phyloP scores from a whole-genome alignment of 2,113 vertebrate species.

The Nesoenas mayeri region DNA sequence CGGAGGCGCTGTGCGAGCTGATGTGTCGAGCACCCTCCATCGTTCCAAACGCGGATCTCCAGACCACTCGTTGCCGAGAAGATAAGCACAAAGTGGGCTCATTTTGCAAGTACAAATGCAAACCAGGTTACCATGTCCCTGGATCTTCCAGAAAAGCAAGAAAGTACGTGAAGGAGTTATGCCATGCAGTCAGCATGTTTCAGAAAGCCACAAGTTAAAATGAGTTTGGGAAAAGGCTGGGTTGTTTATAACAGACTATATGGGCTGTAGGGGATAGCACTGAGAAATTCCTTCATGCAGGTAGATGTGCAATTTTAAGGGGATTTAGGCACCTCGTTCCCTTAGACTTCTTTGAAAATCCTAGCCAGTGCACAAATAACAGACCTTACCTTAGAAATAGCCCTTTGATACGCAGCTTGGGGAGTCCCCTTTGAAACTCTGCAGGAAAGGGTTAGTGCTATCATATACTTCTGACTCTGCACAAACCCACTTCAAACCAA shows the following conservation, averaged over 20 bases:
- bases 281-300: not conserved
- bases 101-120: conserved; percentile 98
- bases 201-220: not conserved
- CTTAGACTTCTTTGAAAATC: conserved; percentile 1
- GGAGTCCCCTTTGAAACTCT: conserved; percentile 63
- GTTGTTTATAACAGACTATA: not conserved
- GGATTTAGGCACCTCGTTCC: not conserved
- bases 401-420: conserved; percentile 50
- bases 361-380: not conserved
- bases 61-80: conserved; percentile 88
- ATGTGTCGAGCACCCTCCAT: conserved; percentile 89
- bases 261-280: not conserved
- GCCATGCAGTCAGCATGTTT: not conserved
- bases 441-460: conserved; percentile 45
- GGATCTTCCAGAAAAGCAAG: conserved; percentile 83
- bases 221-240: not conserved
- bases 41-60: conserved; percentile 88
- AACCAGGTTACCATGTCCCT: conserved; percentile 91
- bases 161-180: conserved; percentile 77
- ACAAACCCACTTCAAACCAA: conserved; percentile 56
- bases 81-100: conserved; percentile 95
- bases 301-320: not conserved
- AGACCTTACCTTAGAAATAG: conserved; percentile 9
- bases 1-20: conserved; percentile 93
- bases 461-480: conserved; percentile 29